Percentiles rank a stretch among this genome's conserved stretches.
Evolutionary conservation across 2,797 vertebrate genomes (phyloP).

Genomic region (Strix occidentalis): DNA sequence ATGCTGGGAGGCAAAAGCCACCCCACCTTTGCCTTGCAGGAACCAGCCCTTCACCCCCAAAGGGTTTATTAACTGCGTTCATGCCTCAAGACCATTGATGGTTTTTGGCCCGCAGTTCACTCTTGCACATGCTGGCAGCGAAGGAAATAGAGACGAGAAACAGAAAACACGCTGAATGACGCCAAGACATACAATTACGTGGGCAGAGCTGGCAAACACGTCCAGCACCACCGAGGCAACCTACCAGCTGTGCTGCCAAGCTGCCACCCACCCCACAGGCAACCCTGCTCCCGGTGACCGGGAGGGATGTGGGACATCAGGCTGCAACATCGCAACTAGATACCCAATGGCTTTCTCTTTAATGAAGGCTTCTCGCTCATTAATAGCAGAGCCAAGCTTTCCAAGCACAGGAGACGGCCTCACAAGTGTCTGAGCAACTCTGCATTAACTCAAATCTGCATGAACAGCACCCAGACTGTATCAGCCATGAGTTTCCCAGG

Average conservation of each 20-base stretch:
- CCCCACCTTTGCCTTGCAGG: neutral
- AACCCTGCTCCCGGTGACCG: accelerated
- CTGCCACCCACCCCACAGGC: neutral
- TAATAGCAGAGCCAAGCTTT: neutral
- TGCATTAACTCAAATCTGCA: neutral
- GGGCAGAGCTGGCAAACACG: neutral
- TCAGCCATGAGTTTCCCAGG: neutral
- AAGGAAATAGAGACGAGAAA: neutral
- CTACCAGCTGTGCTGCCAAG: neutral
- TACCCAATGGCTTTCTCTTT: neutral
- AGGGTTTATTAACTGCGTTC: neutral
- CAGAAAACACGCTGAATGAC: neutral
- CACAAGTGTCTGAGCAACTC: neutral
- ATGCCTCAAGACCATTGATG: neutral
- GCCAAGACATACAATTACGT: accelerated
- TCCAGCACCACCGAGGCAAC: accelerated
- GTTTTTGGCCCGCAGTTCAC: accelerated
- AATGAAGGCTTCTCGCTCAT: neutral
- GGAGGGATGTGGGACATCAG: neutral
- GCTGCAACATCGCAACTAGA: neutral
- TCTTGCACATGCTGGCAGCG: accelerated
- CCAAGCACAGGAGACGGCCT: neutral
- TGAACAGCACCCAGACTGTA: accelerated
- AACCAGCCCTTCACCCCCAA: neutral
- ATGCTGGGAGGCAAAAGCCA: neutral